These are phyloP conservation scores for Syrphus vitripennis DNA, from an alignment of 2,888 invertebrate genomes.

Conservation along the genomic window DNA sequence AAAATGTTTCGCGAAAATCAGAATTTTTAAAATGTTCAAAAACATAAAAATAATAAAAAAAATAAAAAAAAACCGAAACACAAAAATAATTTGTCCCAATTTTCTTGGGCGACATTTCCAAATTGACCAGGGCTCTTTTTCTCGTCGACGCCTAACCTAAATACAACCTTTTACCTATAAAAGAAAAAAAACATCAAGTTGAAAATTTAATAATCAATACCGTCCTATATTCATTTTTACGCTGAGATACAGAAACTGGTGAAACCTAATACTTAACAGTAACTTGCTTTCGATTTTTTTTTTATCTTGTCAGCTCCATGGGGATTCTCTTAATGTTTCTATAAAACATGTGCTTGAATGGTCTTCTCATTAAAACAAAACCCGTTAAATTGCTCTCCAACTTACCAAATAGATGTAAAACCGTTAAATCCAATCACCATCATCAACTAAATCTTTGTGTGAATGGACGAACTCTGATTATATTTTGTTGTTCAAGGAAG, in stretches of 20 bases:
- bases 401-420: not conserved
- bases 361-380: not conserved
- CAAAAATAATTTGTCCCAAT: no score
- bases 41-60: no score
- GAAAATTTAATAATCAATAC: no score
- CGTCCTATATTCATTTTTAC: not conserved
- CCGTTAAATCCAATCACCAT: conserved; percentile 28
- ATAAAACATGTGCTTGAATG: not conserved
- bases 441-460: not conserved
- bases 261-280: not conserved
- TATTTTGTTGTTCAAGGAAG: not conserved
- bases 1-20: no score
- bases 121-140: no score
- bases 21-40: no score
- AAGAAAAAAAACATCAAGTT: no score
- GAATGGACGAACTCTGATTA: not conserved
- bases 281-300: not conserved
- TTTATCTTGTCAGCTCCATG: not conserved
- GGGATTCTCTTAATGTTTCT: not conserved
- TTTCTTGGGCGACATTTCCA: no score
- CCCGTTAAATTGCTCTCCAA: not conserved
- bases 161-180: no score
- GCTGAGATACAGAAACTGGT: no score
- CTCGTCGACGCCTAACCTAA: no score
- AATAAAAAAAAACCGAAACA: no score